Conservation (phyloP, 2,797 vertebrate species). For the Gobio occitaniae region DNA sequence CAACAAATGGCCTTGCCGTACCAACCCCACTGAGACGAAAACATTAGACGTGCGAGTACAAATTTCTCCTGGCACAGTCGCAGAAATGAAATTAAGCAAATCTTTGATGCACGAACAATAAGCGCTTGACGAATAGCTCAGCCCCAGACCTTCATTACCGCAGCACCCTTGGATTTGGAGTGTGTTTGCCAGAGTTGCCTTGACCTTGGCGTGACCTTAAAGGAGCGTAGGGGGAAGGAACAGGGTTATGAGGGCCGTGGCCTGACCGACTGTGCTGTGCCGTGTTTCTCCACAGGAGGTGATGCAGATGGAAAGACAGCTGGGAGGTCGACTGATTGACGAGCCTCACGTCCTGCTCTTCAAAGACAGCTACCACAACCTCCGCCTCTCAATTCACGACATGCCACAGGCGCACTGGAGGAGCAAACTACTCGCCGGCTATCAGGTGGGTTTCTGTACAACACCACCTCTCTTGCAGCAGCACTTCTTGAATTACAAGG, state of each 20-base stretch:
- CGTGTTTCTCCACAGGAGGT: conserved; percentile 85
- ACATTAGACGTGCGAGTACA: conserved; percentile 79
- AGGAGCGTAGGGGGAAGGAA: conserved; percentile 55
- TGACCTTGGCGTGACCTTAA: conserved; percentile 78
- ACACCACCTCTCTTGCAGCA: background rate
- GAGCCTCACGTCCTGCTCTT: conserved; percentile 95
- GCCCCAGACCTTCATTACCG: conserved; percentile 70
- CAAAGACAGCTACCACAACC: conserved; percentile 99
- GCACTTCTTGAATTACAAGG: background rate
- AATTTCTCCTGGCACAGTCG: conserved; percentile 79
- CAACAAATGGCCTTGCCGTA: conserved; percentile 73
- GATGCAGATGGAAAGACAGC: conserved; percentile 96
- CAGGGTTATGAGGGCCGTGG: conserved; percentile 19
- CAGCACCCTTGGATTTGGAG: background rate
- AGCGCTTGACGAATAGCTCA: conserved; percentile 76
- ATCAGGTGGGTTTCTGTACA: conserved; percentile 82
- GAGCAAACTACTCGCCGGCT: conserved; percentile 96
- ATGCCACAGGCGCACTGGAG: conserved; percentile 98
- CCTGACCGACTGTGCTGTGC: conserved; percentile 30
- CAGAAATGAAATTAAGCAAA: conserved; percentile 79
- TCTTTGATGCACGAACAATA: conserved; percentile 76
- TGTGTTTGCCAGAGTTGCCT: conserved; percentile 40
- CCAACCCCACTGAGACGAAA: conserved; percentile 76
- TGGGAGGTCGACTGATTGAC: conserved; percentile 96
- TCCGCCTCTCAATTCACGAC: conserved; percentile 97